Percentiles rank a stretch among this genome's conserved stretches.
phyloP scores from a whole-genome alignment of 2,797 vertebrate genomes.

The Spea hammondii region DNA sequence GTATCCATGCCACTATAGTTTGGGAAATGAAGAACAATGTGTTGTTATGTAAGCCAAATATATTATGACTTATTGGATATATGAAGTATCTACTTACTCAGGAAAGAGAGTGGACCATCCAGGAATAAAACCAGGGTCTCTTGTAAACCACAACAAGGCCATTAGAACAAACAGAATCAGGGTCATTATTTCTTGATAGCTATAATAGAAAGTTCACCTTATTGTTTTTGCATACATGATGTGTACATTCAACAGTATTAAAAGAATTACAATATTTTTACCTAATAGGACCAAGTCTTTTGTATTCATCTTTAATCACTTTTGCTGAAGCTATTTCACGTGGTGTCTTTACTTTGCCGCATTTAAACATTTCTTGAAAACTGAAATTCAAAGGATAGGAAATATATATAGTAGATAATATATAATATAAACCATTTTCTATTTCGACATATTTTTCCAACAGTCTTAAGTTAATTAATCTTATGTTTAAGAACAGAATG shows the following conservation, averaged over 20 bases:
- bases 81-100: conserved; percentile 70
- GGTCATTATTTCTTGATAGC: conserved; percentile 83
- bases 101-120: conserved; percentile 85
- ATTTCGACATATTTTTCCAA: not conserved
- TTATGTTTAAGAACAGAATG: not conserved
- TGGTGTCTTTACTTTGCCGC: conserved; percentile 65
- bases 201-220: conserved; percentile 59
- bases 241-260: not conserved
- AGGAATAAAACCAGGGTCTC: conserved; percentile 85
- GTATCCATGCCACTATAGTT: not conserved
- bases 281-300: conserved; percentile 79
- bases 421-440: not conserved
- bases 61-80: no score
- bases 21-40: not conserved
- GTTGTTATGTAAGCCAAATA: no score
- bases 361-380: conserved; percentile 76
- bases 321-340: conserved; percentile 73
- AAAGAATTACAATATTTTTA: conserved; percentile 48
- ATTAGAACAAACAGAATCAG: conserved; percentile 79
- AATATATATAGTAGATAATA: not conserved
- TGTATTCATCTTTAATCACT: conserved; percentile 78
- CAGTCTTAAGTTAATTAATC: no score
- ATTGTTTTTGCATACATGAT: conserved; percentile 3
- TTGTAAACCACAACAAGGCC: conserved; percentile 85
- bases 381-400: conserved; percentile 55